Evolutionary conservation across 2,888 invertebrate species (phyloP), one percentile per base, ranked within the genome.

Genomic region (Nowickia ferox): DNA sequence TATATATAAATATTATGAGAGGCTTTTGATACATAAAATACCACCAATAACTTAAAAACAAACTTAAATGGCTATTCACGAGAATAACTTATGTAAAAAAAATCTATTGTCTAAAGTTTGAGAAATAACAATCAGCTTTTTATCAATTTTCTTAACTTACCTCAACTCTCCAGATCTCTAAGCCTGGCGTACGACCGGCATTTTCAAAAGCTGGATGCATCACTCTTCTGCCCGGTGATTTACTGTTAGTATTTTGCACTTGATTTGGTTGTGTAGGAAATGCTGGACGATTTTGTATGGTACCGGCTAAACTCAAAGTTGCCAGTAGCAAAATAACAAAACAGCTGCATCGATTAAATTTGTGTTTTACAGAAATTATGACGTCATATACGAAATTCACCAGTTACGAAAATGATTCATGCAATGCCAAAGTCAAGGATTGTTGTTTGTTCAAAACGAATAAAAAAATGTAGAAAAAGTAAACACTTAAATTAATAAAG

Each of bases 191-290:
- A 76, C 86, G 86, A 22, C 86, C 86, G 79, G 86, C 86, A 76
- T 88, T 95, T 79, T 93, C 94, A 91, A 97, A 97, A 5, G 96
- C 96, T 84, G 95, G 93, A 89, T 95, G 94, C 93, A 93, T 93
- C 57, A 92, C 84, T 87, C 91, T 89, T 88, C 91, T 87, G 19
- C 88, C 90, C 38, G 92, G 88, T 65, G 91, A 89, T 76, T 91
- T 90, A 66, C 91, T 92, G 65, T 88, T 89, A 40, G 89, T 81
- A 48, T 91, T 90, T 80, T 91, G 90, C 55, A 90, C 88, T 79
- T 90, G 89, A 76, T 88, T 88, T 83, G 90, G 89, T 87, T 89
- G 90, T 11, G 89, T 89, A n/a, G 91, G 91, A 83, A 91, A 90
- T 9, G 90, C 90, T 76, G 91, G 90, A 76, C 92, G 90, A 83